Base-by-base conservation (phyloP, 2,113 vertebrate species). In the Perccottus glenii region DNA sequence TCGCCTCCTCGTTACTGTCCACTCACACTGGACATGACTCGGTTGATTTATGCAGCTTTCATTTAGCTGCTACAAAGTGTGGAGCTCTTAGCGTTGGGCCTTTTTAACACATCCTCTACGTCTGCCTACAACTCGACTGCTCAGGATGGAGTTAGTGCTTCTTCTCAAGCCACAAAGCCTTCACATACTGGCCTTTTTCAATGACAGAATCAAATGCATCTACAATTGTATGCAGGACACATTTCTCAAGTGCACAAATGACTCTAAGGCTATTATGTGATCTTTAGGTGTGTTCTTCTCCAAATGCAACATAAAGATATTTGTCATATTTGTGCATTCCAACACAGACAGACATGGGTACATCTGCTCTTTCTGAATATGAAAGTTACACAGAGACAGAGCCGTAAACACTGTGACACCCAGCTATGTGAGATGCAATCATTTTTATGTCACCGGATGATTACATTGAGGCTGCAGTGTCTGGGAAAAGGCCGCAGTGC, bases 1-100 rank as follows among this genome's bases (percentile, higher is more conserved):
- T 60, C 46, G 59, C 43, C 70, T 57, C 36, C 60, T 81, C 53
- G 55, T 79, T 81, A 81, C 66, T 11, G 71, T 63, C 63, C 58
- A 47, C 60, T 68, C 42, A 1, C 19, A 63, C 19, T 35, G 36
- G 9, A 36, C 6, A 7, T 15, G 46, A 42, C 47, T 64, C 11
- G 40, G 69, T 56, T 35, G 69, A 82, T 74, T 57, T 14, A 69
- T 64, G 58, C 70, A 50, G 9, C 50, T 64, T n/a, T 40, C 16
- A 2, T 67, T 79, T 35, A 36, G 32, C 16, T 43, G 10, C 33
- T 11, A 19, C 57, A 64, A 62, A 78, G 36, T 49, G 78, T 49
- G 16, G 36, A n/a, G n/a, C n/a, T n/a, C n/a, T n/a, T n/a, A n/a
- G n/a, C n/a, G n/a, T n/a, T n/a, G n/a, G 44, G 71, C 61, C 19